These are phyloP conservation scores for Erynnis tages DNA, from an alignment of 2,888 invertebrate genomes.

Conservation along the genomic window DNA sequence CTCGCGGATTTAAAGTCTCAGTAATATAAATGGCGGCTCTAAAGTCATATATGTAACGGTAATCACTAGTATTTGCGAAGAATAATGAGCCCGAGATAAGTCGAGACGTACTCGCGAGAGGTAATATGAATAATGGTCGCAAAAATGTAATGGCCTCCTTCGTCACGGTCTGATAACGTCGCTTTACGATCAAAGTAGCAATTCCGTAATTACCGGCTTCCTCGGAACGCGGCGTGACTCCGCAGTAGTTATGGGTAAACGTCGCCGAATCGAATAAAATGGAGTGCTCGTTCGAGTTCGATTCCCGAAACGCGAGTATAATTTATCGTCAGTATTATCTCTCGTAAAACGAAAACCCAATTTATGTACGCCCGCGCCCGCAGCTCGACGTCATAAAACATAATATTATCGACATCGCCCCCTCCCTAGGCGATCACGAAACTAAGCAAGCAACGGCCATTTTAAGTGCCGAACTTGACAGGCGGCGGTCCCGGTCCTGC, in stretches of 20 bases:
- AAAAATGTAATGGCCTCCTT: conserved; percentile 57
- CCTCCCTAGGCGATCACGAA: conserved; percentile 79
- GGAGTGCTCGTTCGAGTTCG: conserved; percentile 37
- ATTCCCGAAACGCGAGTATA: conserved; percentile 64
- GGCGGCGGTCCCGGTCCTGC: conserved; percentile 48
- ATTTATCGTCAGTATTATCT: conserved; percentile 71
- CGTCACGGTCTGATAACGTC: conserved; percentile 62
- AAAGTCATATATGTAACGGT: conserved; percentile 35
- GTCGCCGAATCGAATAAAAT: conserved; percentile 34
- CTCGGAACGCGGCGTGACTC: conserved; percentile 41
- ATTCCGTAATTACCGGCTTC: conserved; percentile 55
- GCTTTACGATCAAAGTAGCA: conserved; percentile 48
- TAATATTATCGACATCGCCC: conserved; percentile 77
- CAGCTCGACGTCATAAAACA: conserved; percentile 73
- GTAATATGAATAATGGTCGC: conserved; percentile 51
- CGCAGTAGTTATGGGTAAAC: conserved; percentile 42
- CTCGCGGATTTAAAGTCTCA: conserved; percentile 31
- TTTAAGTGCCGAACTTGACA: conserved; percentile 72
- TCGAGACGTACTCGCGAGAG: conserved; percentile 38
- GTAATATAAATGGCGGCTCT: conserved; percentile 34
- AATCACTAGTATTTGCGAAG: conserved; percentile 41
- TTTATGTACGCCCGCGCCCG: conserved; percentile 63
- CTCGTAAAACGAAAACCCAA: conserved; percentile 75
- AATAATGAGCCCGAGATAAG: conserved; percentile 53
- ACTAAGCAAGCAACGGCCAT: conserved; percentile 77